These are phyloP conservation scores for Stichopus chloronotus DNA, from an alignment of 35 echinoderm and acorn worm genomes.

Conservation along the genomic window DNA sequence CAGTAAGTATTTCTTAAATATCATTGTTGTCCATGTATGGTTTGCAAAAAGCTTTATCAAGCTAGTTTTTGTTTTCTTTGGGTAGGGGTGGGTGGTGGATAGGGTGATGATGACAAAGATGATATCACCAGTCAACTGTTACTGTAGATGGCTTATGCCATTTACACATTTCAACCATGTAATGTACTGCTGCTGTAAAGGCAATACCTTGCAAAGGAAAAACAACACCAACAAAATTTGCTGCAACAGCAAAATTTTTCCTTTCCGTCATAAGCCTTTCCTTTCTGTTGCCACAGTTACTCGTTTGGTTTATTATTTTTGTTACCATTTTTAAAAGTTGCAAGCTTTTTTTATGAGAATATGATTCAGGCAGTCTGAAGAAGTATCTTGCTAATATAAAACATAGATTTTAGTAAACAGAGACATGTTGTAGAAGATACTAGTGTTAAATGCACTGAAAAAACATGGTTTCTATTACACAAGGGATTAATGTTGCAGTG, in stretches of 20 bases:
- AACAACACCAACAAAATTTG: conserved; percentile 15
- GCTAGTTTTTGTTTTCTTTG: not conserved
- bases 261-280: not conserved
- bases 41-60: conserved; percentile 18
- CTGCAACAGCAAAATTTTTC: conserved; percentile 18
- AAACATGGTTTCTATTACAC: not conserved
- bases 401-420: not conserved
- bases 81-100: not conserved
- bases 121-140: not conserved
- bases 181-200: not conserved
- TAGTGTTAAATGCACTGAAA: not conserved
- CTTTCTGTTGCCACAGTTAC: not conserved
- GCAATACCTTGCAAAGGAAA: not conserved
- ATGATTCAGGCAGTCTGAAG: not conserved
- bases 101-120: not conserved
- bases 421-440: not conserved
- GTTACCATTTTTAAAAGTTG: not conserved
- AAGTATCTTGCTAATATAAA: not conserved
- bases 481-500: not conserved
- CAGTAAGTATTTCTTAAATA: conserved; percentile 5
- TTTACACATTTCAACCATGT: not conserved
- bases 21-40: conserved; percentile 17
- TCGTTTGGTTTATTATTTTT: not conserved
- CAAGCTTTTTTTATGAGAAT: not conserved
- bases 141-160: not conserved